Percentiles rank a stretch among this genome's conserved stretches.
phyloP scores from a whole-genome alignment of 2,113 vertebrate genomes.

The Pionites leucogaster region DNA sequence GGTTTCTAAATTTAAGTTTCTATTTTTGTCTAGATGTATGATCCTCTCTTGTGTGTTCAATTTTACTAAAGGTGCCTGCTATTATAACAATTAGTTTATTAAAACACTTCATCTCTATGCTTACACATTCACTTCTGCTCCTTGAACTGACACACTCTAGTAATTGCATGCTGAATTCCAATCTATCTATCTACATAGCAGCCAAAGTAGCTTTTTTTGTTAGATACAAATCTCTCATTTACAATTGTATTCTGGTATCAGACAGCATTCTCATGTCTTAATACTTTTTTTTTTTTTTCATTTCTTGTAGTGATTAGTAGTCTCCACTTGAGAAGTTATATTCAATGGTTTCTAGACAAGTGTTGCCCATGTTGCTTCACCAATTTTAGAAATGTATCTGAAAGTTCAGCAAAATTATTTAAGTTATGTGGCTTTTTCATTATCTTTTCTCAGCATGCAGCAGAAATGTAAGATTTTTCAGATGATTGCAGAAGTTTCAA shows the following conservation, averaged over 20 bases:
- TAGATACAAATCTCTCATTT: not conserved
- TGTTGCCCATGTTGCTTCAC: not conserved
- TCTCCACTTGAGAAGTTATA: not conserved
- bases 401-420: not conserved
- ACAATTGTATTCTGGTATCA: not conserved
- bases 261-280: not conserved
- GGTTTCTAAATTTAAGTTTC: not conserved
- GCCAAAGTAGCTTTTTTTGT: not conserved
- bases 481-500: not conserved
- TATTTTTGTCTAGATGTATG: not conserved
- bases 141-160: not conserved
- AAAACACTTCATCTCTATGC: not conserved
- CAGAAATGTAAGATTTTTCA: not conserved
- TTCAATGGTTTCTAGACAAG: not conserved
- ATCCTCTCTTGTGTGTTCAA: not conserved
- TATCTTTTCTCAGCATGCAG: not conserved
- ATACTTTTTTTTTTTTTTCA: not conserved
- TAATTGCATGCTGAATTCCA: not conserved
- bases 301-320: not conserved
- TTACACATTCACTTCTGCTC: not conserved
- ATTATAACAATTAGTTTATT: not conserved
- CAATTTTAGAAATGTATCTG: not conserved
- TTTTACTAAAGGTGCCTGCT: not conserved
- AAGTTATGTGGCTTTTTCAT: not conserved
- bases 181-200: not conserved